Conservation (phyloP, 2,113 vertebrate genomes). For the Puma concolor region DNA sequence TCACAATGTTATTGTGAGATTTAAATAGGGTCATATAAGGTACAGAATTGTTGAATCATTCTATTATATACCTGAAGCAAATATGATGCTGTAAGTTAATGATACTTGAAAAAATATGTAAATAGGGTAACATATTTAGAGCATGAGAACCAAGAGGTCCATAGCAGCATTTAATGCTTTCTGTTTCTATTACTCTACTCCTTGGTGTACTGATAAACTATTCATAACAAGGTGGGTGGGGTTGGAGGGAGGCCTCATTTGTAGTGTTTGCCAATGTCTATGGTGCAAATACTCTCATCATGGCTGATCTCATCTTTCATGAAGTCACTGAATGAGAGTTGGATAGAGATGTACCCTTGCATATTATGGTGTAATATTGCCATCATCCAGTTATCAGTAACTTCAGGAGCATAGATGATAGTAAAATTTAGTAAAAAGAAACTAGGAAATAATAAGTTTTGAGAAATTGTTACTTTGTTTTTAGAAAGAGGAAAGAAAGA, state of each 20-base stretch:
- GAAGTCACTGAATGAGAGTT: not conserved
- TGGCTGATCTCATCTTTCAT: not conserved
- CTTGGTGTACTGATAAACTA: not conserved
- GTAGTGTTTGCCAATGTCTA: not conserved
- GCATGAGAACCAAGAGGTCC: not conserved
- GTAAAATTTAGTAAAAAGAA: not conserved
- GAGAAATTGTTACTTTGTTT: not conserved
- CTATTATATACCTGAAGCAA: not conserved
- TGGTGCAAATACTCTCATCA: not conserved
- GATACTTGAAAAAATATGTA: not conserved
- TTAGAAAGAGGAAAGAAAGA: not conserved
- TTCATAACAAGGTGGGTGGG: not conserved
- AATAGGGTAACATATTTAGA: not conserved
- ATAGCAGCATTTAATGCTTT: not conserved
- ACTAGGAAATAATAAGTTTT: not conserved
- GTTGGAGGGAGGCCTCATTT: not conserved
- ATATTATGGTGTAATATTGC: not conserved
- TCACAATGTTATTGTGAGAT: not conserved
- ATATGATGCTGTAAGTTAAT: not conserved
- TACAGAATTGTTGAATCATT: not conserved
- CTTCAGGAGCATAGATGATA: not conserved
- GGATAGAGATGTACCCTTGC: not conserved
- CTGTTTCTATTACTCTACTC: not conserved
- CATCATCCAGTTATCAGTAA: not conserved
- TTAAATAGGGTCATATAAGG: not conserved